Evolutionary conservation across 2,888 invertebrate genomes (phyloP), one percentile per base, ranked within the genome.

Genomic region (Drosophila acutilabella): DNA sequence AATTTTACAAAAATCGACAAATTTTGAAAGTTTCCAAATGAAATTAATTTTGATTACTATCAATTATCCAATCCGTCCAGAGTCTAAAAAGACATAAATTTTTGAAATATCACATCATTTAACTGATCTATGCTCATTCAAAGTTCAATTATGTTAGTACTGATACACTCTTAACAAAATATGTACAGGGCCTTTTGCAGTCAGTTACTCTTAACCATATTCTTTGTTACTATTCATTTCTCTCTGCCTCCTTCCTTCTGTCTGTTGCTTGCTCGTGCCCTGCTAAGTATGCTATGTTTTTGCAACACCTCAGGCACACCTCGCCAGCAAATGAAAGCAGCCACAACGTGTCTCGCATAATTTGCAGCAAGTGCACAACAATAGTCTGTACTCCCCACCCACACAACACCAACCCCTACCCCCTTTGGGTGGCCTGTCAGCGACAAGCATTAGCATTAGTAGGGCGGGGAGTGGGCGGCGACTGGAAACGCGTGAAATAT

Each of bases 331-430:
- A 70, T 72, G 65, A 71, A 62, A 73, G 11, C 58, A 52, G 47
- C 18, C 58, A 45, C 85, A 67, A 89, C 89, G 88, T 84, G 83
- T 84, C 83, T 81, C 60, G 89, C 85, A 89, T 87, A 89, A 88
- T 81, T 84, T 87, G 85, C 88, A 76, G 68, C 79, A 87, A 84
- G 73, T 87, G 88, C 74, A 84, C 81, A 89, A 84, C 83, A 84
- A 84, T 89, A 56, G 79, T 73, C 53, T 60, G 52, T 61, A 44
- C 18, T 13, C 45, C 50, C 57, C 41, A 16, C 33, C 4, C 26
- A n/a, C n/a, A n/a, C n/a, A n/a, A n/a, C n/a, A 2, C 54, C 41
- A n/a, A n/a, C 2, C 30, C 0, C 2, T 8, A 38, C 44, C 64
- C 66, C 48, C 51, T 64, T 53, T 59, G 70, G 52, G 47, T 30